Conservation (phyloP, 1,140 invertebrate genomes). For the Trialeurodes vaporariorum region DNA sequence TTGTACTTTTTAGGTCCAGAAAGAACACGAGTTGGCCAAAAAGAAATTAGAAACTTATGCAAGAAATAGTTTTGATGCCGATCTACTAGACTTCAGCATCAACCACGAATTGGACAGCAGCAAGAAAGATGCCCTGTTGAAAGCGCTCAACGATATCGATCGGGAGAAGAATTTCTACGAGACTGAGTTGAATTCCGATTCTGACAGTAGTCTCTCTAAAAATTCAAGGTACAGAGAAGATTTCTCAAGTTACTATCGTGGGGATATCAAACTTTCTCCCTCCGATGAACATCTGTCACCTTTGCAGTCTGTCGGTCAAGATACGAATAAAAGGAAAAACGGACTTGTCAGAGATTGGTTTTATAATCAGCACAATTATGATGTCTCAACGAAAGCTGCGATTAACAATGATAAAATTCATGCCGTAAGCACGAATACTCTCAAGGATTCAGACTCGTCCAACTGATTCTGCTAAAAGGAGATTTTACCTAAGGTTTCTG, state of each 20-base stretch:
- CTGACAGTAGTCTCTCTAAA: background rate
- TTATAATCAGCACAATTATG: background rate
- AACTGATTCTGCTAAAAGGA: too few species aligned
- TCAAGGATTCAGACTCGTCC: background rate
- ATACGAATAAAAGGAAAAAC: background rate
- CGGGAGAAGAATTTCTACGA: background rate
- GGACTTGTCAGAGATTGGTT: background rate
- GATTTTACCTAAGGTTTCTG: too few species aligned
- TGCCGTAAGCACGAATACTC: background rate
- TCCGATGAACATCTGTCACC: too few species aligned
- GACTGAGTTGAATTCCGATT: background rate
- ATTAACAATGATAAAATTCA: too few species aligned
- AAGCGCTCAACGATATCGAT: background rate
- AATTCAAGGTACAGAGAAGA: too few species aligned
- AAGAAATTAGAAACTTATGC: background rate
- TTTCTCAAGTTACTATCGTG: too few species aligned
- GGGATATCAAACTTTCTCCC: too few species aligned
- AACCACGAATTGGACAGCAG: background rate
- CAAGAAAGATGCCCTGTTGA: background rate
- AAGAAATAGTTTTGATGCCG: background rate
- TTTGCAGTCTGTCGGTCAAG: background rate
- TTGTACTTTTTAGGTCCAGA: too few species aligned
- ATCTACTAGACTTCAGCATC: background rate
- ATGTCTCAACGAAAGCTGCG: background rate
- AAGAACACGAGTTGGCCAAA: background rate